These are phyloP conservation scores for Rhagophthalmus giganteus DNA, from an alignment of 2,888 invertebrate genomes.

Conservation along the genomic window DNA sequence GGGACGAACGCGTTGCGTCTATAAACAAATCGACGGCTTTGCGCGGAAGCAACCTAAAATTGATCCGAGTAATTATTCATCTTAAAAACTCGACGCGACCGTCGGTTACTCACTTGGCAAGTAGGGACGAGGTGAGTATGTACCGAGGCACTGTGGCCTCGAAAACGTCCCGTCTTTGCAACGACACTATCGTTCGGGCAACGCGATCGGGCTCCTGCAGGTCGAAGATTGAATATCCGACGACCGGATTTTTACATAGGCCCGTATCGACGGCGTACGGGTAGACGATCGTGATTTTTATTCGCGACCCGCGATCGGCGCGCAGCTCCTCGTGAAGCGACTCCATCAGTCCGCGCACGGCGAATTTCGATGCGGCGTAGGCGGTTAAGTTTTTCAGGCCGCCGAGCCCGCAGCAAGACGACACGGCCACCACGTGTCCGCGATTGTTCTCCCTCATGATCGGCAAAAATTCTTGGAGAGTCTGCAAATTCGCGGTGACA, in stretches of 20 bases:
- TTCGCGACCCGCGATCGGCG: conserved; percentile 54
- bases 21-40: not conserved
- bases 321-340: conserved; percentile 73
- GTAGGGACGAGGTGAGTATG: not conserved
- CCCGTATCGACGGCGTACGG: conserved; percentile 90
- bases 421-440: conserved; percentile 76
- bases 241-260: conserved; percentile 74
- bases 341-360: conserved; percentile 84
- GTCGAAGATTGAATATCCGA: conserved; percentile 68
- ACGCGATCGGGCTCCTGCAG: conserved; percentile 66
- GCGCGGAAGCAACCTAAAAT: not conserved
- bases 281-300: conserved; percentile 81
- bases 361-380: conserved; percentile 81
- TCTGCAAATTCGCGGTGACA: conserved; percentile 59
- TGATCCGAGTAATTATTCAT: too few species aligned
- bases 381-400: conserved; percentile 78
- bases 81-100: too few species aligned
- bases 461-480: conserved; percentile 74
- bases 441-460: conserved; percentile 73
- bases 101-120: not conserved
- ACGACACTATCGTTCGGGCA: conserved; percentile 67
- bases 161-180: conserved; percentile 64
- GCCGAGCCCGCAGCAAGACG: conserved; percentile 76
- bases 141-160: conserved; percentile 68
- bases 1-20: not conserved